Base-by-base conservation (phyloP, 2,888 invertebrate genomes). In the Heterodera filipjevi region DNA sequence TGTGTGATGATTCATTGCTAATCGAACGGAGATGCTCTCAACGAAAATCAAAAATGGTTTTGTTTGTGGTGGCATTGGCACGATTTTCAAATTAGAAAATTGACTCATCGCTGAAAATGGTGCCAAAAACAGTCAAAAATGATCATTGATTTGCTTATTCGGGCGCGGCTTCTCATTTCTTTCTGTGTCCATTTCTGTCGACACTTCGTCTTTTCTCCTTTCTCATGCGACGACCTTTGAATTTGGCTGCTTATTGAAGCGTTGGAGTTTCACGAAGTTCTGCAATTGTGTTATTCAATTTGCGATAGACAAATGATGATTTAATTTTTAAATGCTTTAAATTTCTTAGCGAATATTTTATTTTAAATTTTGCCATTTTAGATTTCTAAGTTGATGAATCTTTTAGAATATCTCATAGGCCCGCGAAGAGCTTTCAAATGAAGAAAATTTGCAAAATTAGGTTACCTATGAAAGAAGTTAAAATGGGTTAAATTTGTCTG, bases 211-310 rank as follows among this genome's bases (percentile, higher is more conserved):
- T n/a, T n/a, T n/a, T n/a, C n/a, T 27, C 39, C n/a, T 49, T 44
- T 75, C 49, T 68, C 49, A 68, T 76, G 33, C n/a, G 68, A 39
- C n/a, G 35, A 30, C 44, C 14, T 30, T 12, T 44, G 78, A 33
- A 19, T 77, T 79, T 8, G 68, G 70, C 27, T 71, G 35, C 33
- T 77, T 77, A 30, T 66, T 64, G 85, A 87, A 87, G 71, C 87
- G 85, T 76, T 86, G 86, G 59, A 87, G 82, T 68, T 85, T 83
- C 76, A 87, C 86, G 73, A 79, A 84, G 81, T 86, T 86, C 86
- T 86, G 82, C 22, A 85, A 80, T n/a, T 53, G n/a, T n/a, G n/a
- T n/a, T n/a, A n/a, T n/a, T n/a, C n/a, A n/a, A n/a, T n/a, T n/a
- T n/a, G n/a, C n/a, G n/a, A n/a, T n/a, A n/a, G n/a, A n/a, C n/a